Conservation (phyloP, 2,113 vertebrate genomes). For the Pseudorectes ferrugineus region DNA sequence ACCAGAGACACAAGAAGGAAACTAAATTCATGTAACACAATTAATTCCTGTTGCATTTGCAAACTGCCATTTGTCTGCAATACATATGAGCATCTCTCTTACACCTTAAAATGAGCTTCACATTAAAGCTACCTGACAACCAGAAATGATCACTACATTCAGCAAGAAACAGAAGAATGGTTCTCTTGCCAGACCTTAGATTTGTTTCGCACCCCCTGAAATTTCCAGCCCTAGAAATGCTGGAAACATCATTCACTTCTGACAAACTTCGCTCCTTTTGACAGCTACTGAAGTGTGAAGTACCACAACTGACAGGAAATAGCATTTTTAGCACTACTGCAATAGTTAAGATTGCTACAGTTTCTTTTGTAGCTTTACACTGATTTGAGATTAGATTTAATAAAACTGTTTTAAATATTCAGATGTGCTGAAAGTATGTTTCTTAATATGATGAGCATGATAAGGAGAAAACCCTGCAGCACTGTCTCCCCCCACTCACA, state of each 20-base stretch:
- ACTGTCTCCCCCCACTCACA: background rate
- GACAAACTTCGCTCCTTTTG: background rate
- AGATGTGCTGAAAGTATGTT: background rate
- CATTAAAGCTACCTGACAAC: background rate
- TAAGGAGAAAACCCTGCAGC: background rate
- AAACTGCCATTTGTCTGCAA: background rate
- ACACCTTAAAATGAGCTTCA: background rate
- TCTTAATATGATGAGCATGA: background rate
- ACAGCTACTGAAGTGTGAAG: background rate
- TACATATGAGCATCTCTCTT: background rate
- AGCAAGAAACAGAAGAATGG: background rate
- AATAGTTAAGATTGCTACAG: background rate
- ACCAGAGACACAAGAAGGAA: background rate
- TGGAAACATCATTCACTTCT: background rate
- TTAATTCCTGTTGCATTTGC: background rate
- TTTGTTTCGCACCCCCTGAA: background rate
- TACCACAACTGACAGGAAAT: background rate
- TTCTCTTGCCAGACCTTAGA: background rate
- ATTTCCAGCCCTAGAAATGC: background rate
- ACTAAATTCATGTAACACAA: background rate
- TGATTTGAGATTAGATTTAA: background rate
- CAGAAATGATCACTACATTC: background rate
- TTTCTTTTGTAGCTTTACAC: background rate
- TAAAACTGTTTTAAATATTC: background rate
- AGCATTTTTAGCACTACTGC: background rate